These are phyloP conservation scores for Oryzias melastigma DNA, from an alignment of 2,113 vertebrate species.

Conservation along the genomic window DNA sequence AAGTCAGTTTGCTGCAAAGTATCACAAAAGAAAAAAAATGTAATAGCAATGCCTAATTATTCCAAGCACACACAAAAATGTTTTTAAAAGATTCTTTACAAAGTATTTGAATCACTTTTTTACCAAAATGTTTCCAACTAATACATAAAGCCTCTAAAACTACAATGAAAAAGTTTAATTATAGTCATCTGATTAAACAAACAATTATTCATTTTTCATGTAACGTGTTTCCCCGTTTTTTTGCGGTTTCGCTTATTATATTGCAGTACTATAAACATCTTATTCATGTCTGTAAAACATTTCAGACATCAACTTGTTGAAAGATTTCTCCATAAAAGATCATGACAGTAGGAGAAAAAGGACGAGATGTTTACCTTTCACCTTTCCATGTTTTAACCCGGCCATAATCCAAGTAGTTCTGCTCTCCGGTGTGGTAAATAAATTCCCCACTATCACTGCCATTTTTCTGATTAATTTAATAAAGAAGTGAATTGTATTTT, in stretches of 20 bases:
- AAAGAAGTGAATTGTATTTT: background rate
- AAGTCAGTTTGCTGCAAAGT: slow-evolving; percentile 73
- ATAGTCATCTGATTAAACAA: too few species aligned
- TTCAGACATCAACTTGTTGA: too few species aligned
- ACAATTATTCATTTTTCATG: too few species aligned
- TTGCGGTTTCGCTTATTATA: too few species aligned
- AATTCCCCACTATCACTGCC: slow-evolving; percentile 86
- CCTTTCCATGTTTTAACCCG: slow-evolving; percentile 89
- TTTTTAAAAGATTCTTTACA: too few species aligned
- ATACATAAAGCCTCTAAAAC: background rate
- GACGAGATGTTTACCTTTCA: slow-evolving; percentile 77
- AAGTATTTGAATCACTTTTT: too few species aligned
- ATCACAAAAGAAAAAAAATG: background rate
- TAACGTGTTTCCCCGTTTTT: too few species aligned
- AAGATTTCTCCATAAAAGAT: slow-evolving; percentile 5
- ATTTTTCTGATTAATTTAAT: slow-evolving; percentile 84
- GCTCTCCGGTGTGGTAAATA: slow-evolving; percentile 85
- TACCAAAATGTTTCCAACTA: background rate
- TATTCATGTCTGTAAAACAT: too few species aligned
- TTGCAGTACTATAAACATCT: too few species aligned
- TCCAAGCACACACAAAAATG: too few species aligned
- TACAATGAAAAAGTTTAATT: background rate
- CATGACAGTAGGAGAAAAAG: slow-evolving; percentile 6
- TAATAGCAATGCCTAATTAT: background rate
- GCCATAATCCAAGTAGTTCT: slow-evolving; percentile 87